Evolutionary conservation across 2,888 invertebrate species (phyloP).

Genomic region (Diarsia brunnea): DNA sequence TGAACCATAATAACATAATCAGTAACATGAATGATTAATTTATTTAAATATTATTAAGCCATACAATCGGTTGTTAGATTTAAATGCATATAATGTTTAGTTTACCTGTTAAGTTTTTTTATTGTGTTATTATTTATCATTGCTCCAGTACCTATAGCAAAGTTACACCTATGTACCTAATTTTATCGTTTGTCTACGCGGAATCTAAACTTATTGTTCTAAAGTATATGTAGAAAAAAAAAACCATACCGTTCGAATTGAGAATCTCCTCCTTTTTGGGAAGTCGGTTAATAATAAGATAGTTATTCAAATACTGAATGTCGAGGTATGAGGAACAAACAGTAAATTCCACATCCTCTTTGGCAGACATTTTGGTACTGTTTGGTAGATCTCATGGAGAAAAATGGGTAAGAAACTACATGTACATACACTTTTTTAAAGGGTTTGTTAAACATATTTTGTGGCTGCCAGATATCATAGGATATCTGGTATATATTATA

Average conservation of each 20-base stretch:
- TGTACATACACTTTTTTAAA: too few relatives aligned
- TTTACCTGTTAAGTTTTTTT: slow-evolving; percentile 8
- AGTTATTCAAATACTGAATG: neutral
- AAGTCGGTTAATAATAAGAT: too few relatives aligned
- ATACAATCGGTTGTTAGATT: slow-evolving; percentile 49
- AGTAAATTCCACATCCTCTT: neutral
- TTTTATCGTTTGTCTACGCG: neutral
- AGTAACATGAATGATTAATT: slow-evolving; percentile 18
- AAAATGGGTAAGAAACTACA: too few relatives aligned
- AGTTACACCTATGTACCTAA: neutral
- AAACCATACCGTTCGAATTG: too few relatives aligned
- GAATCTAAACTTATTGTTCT: neutral
- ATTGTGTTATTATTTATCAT: neutral
- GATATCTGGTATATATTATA: too few relatives aligned
- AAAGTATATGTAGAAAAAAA: too few relatives aligned
- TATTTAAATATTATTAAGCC: slow-evolving; percentile 19
- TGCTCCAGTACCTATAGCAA: neutral
- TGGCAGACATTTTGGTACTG: too few relatives aligned
- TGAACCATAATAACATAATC: slow-evolving; percentile 21
- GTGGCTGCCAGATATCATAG: too few relatives aligned
- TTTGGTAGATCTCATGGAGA: too few relatives aligned
- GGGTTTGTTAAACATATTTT: too few relatives aligned
- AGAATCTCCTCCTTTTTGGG: too few relatives aligned
- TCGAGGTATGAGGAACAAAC: neutral
- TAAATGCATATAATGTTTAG: slow-evolving; percentile 34